These are phyloP conservation scores for Alligator mississippiensis DNA, from an alignment of 2,113 vertebrate species.

Conservation along the genomic window DNA sequence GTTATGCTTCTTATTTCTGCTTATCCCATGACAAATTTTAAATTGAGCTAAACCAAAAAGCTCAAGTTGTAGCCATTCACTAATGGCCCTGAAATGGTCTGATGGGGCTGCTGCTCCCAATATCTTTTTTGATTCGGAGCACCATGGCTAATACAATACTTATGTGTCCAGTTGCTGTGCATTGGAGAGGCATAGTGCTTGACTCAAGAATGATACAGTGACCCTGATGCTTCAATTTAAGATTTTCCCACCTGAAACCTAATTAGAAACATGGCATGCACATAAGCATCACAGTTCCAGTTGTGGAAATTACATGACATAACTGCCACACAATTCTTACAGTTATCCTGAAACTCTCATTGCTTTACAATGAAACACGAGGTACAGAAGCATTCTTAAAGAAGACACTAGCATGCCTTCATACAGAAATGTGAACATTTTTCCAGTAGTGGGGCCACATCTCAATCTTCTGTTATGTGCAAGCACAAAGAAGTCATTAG, in stretches of 20 bases:
- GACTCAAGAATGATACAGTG: constrained; percentile 33
- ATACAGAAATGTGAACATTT: not conserved
- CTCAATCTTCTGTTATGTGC: not conserved
- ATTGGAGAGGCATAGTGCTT: constrained; percentile 21
- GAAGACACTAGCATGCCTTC: not conserved
- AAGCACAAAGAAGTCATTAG: not conserved
- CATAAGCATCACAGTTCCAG: constrained; percentile 50
- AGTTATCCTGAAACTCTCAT: not conserved
- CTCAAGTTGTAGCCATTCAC: constrained; percentile 19
- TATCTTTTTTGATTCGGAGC: constrained; percentile 29
- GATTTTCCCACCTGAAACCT: constrained; percentile 57
- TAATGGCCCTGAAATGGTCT: constrained; percentile 43
- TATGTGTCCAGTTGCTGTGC: not conserved
- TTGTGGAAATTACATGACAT: constrained; percentile 6
- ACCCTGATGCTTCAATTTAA: not conserved
- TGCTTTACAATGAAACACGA: not conserved
- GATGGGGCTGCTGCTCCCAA: constrained; percentile 14
- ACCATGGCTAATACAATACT: constrained; percentile 56
- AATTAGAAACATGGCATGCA: constrained; percentile 34
- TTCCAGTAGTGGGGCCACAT: not conserved
- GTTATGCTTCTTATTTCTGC: constrained; percentile 13
- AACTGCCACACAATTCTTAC: constrained; percentile 26
- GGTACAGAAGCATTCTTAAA: not conserved
- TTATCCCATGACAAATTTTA: constrained; percentile 60
- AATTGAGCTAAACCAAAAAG: constrained; percentile 71